Evolutionary conservation across 2,797 vertebrate genomes (phyloP), one percentile per base, ranked within the genome.

Genomic region (Poecile montanus): DNA sequence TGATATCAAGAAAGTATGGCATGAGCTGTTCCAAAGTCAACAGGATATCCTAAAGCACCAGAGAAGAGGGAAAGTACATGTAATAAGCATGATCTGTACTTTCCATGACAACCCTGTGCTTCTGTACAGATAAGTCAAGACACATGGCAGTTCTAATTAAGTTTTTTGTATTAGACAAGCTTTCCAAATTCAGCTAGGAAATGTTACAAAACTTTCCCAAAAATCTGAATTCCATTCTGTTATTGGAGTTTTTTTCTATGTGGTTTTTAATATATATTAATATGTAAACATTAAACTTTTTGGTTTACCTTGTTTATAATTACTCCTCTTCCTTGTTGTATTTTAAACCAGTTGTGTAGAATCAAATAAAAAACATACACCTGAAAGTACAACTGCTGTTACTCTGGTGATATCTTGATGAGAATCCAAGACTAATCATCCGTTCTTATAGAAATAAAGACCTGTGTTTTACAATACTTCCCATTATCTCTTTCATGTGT

Each of bases 151-250:
- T 16, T 26, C 17, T 82, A 40, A 60, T 73, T 72, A 85, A 73
- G 8, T 60, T 44, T 34, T 53, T 83, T 23, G 5, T 57, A 56
- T 67, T 74, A 72, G 15, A 84, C 17, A 18, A 81, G 19, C 2
- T 83, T 91, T 94, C 38, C 53, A 57, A 88, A 93, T 44, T n/a
- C 78, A 88, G 6, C 36, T 50, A 94, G 66, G 56, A 93, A 95
- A 95, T 9, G 65, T 38, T 62, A 62, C 13, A 86, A 16, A 32
- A 77, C 16, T 9, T 50, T 62, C 13, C 25, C 16, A 50, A 73
- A 40, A 88, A 63, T 45, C 26, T 66, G 45, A 53, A 60, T 4
- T 40, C 6, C 29, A 47, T 57, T 82, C 19, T 61, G 10, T 25
- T 44, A 34, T 10, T 40, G 8, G 1, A 1, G 2, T 62, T 80